Percentiles rank a stretch among this genome's conserved stretches.
phyloP scores from a whole-genome alignment of 2,113 vertebrate species.

The Zosterops borbonicus region DNA sequence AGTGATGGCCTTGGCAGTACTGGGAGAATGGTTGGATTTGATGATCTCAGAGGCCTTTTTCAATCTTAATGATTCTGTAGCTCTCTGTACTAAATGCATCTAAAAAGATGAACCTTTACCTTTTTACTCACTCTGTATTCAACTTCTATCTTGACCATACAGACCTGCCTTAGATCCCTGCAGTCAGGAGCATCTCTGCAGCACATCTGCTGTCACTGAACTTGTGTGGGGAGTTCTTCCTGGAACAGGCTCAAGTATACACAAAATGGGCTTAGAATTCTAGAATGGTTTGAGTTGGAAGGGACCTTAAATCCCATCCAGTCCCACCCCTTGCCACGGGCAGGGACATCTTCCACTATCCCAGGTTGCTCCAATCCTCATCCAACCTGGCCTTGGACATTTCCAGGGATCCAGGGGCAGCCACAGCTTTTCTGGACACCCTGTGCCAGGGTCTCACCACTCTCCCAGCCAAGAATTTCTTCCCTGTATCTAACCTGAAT shows the following conservation, averaged over 20 bases:
- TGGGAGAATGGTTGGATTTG: accelerated
- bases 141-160: neutral
- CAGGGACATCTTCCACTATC: accelerated
- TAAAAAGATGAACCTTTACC: neutral
- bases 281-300: neutral
- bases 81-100: neutral
- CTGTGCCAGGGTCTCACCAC: neutral
- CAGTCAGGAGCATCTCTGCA: neutral
- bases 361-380: accelerated
- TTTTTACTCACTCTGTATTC: neutral
- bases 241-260: neutral
- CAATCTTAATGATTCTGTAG: neutral
- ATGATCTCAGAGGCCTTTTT: neutral
- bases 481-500: neutral
- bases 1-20: neutral
- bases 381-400: neutral
- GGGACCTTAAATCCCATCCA: accelerated
- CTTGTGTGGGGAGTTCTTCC: neutral
- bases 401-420: neutral
- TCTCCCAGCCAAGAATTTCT: accelerated
- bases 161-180: neutral
- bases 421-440: neutral
- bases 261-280: neutral
- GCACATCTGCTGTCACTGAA: neutral
- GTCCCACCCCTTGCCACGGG: accelerated